These are phyloP conservation scores for Stichodactyla mertensii DNA, from an alignment of 64 coral and sea anemone species.

Conservation along the genomic window DNA sequence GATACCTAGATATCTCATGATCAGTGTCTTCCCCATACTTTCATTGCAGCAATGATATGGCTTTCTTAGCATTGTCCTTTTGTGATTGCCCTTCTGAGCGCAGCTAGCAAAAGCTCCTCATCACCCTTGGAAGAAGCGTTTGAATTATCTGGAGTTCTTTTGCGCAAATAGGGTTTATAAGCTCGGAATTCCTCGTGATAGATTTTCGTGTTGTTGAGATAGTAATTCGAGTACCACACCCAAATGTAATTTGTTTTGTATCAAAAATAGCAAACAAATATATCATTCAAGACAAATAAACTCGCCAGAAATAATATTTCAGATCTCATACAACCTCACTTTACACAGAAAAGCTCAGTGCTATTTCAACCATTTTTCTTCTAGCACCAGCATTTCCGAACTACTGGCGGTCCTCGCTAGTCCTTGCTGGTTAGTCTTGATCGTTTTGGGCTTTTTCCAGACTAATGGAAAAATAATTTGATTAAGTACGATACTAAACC, in stretches of 20 bases:
- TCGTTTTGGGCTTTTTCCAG: background rate
- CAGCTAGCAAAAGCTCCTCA: background rate
- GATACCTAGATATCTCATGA: conserved; percentile 4
- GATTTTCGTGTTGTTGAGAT: background rate
- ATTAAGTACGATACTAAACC: background rate
- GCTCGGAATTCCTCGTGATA: background rate
- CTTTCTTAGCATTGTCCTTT: background rate
- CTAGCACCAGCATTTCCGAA: background rate
- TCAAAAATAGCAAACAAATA: background rate
- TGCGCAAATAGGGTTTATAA: background rate
- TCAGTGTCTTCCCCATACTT: background rate
- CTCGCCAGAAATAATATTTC: background rate
- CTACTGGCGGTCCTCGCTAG: background rate
- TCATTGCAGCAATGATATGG: background rate
- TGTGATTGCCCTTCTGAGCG: background rate
- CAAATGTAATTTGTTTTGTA: background rate
- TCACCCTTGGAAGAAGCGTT: background rate
- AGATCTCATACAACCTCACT: background rate
- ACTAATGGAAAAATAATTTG: conserved; percentile 17
- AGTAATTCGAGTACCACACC: background rate
- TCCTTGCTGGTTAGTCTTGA: background rate
- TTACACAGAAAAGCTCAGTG: background rate
- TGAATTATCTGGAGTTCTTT: background rate
- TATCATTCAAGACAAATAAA: background rate
- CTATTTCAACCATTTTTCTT: background rate